Base-by-base conservation (phyloP, 2,113 vertebrate species). In the Electrona antarctica region DNA sequence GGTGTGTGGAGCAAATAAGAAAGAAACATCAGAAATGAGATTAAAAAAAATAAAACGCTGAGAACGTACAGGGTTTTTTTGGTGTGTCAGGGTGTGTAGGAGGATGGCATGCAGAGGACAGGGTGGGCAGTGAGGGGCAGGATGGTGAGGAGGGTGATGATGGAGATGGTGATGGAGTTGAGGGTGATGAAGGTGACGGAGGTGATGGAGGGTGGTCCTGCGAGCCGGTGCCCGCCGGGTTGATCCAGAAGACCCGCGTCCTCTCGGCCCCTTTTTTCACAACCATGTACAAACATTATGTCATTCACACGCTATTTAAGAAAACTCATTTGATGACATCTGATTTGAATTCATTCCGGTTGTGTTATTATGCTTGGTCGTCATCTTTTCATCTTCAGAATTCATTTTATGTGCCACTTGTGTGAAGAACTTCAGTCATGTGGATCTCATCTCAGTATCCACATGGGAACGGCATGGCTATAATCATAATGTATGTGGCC, bases 231-330 rank as follows among this genome's bases (percentile, higher is more conserved):
- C 86, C 90, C 83, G 89, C 91, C 64, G 96, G 97, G 90, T 95
- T 96, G 94, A 98, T 98, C 98, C 98, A 99, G 90, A 97, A 99
- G 74, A 95, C 97, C 47, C 88, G 91, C 74, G 84, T 91, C 83
- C 90, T 90, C 69, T 50, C 90, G 87, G 96, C 95, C 94, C 94
- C 97, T 96, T 97, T 99, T 92, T 21, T 93, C 94, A 91, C 88
- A 79, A 47, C 45, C 75, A 78, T 3, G 76, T 4, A 67, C 15
- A 65, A 41, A 5, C 12, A n/a, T 9, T 51, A 21, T 21, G 63
- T 69, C 21, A 61, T 60, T 45, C n/a, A 60, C 59, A 45, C 11
- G 12, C 11, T 13, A 13, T 54, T 21, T 21, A 21, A 21, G 21
- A 21, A 41, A 41, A 41, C 33, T 41, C 3, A 3, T 41, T 41